These are phyloP conservation scores for Neodiprion virginianus DNA, from an alignment of 1,140 invertebrate genomes.

Conservation along the genomic window DNA sequence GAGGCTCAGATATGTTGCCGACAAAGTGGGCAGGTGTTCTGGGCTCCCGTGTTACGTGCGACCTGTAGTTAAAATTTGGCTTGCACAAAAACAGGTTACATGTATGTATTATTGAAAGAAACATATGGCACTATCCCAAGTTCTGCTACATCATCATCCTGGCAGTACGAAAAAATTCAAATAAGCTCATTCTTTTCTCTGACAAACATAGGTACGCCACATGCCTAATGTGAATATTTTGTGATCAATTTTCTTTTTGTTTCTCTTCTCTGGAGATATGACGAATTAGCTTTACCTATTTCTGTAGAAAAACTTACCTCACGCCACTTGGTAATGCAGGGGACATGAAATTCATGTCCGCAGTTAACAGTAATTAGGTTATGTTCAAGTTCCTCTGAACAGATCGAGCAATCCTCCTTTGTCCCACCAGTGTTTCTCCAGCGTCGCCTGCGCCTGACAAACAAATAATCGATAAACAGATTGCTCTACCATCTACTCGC, in stretches of 20 bases:
- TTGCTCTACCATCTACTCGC: no score
- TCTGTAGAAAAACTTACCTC: conserved; percentile 1
- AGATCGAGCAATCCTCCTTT: background rate
- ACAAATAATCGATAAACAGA: background rate
- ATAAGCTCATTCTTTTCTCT: no score
- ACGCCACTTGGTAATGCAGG: background rate
- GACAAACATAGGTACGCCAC: no score
- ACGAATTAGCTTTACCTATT: background rate
- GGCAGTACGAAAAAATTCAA: no score
- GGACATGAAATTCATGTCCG: background rate
- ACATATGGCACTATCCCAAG: no score
- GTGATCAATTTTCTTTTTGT: no score
- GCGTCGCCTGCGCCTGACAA: background rate
- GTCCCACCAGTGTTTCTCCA: background rate
- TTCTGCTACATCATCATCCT: no score
- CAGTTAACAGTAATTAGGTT: background rate
- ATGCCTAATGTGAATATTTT: no score
- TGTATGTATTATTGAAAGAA: no score
- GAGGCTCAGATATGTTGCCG: background rate
- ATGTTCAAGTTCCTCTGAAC: background rate
- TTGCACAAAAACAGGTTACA: no score
- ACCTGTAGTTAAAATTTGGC: no score
- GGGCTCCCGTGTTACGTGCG: background rate
- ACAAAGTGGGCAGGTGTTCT: background rate
- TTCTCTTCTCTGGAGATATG: no score